phyloP scores from a whole-genome alignment of 2,113 vertebrate genomes.

The Edolisoma coerulescens region DNA sequence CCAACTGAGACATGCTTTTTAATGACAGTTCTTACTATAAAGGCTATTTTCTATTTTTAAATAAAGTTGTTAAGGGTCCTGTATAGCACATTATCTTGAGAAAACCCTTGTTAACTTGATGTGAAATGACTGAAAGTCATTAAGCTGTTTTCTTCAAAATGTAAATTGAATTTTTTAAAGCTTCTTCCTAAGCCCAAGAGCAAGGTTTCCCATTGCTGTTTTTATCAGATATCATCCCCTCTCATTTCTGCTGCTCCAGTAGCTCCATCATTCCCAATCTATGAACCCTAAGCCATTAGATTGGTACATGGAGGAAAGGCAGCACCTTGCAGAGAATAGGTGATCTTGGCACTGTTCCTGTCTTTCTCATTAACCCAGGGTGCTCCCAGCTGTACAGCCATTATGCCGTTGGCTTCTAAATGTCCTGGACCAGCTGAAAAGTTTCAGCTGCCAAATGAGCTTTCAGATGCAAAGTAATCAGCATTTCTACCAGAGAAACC shows the following conservation, averaged over 20 bases:
- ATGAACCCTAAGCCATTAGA: background rate
- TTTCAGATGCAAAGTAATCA: background rate
- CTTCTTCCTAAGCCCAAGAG: background rate
- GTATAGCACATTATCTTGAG: background rate
- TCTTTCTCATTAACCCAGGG: background rate
- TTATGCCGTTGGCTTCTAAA: background rate
- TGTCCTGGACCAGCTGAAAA: background rate
- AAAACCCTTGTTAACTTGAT: background rate
- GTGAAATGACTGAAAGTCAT: background rate
- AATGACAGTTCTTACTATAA: background rate
- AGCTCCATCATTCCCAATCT: background rate
- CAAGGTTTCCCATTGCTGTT: background rate
- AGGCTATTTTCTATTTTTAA: background rate
- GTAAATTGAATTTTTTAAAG: background rate
- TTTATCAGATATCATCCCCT: background rate
- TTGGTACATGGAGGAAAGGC: fast-evolving
- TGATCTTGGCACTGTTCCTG: background rate
- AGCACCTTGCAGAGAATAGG: background rate
- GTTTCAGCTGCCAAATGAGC: background rate
- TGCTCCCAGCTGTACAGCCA: background rate
- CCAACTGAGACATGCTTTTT: background rate
- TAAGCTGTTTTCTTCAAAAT: background rate
- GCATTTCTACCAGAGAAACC: background rate
- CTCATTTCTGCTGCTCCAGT: background rate
- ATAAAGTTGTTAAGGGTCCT: background rate